Evolutionary conservation across 2,888 invertebrate genomes (phyloP).

Genomic region (Cristatella mucedo): DNA sequence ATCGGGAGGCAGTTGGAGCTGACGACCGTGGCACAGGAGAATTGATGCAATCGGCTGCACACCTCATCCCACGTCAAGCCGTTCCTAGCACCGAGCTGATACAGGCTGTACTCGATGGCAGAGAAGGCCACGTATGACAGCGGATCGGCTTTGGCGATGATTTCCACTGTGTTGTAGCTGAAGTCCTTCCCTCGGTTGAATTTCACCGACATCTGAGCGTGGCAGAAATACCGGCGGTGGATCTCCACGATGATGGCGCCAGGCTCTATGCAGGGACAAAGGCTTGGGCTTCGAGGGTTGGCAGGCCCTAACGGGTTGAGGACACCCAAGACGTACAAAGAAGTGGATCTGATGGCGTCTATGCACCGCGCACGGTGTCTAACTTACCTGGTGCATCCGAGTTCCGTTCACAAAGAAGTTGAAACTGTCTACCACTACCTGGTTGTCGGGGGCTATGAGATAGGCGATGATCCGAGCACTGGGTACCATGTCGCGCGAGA

Average conservation of each 20-base stretch:
- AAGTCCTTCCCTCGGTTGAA: conserved; percentile 82
- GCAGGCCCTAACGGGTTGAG: background rate
- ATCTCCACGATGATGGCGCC: no score
- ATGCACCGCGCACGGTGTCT: conserved; percentile 35
- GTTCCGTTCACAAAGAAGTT: conserved; percentile 86
- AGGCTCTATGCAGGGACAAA: background rate
- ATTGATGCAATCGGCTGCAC: no score
- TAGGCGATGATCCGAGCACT: conserved; percentile 72
- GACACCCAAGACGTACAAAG: background rate
- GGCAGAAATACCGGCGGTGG: no score
- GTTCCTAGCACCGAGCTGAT: conserved; percentile 25
- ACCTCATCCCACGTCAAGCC: conserved; percentile 32
- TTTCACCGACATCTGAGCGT: conserved; percentile 36
- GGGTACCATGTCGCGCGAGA: conserved; percentile 53
- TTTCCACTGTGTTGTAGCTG: conserved; percentile 77
- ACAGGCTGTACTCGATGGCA: conserved; percentile 47
- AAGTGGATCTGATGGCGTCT: background rate
- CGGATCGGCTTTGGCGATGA: conserved; percentile 80
- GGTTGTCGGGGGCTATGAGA: conserved; percentile 54
- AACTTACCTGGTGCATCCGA: conserved; percentile 52
- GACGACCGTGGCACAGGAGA: no score
- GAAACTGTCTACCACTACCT: conserved; percentile 70
- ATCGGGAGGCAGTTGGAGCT: no score
- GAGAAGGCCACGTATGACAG: conserved; percentile 83
- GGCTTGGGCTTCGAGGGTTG: background rate